Evolutionary conservation across 2,888 invertebrate genomes (phyloP), one percentile per base, ranked within the genome.

Genomic region (Crematogaster levior): DNA sequence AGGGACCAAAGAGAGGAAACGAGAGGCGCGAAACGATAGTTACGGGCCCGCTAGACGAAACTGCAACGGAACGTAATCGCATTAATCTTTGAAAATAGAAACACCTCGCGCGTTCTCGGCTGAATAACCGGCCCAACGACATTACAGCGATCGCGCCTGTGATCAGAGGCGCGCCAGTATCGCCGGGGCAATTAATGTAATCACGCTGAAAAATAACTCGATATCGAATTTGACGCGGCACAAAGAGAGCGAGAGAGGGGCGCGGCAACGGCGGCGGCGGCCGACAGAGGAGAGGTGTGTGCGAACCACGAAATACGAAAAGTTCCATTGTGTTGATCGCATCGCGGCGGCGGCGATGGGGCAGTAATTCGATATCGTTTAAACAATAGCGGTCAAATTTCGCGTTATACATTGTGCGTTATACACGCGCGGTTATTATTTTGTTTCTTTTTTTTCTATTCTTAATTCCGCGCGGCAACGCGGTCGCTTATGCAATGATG

Each of bases 201-300:
- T 89, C 84, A 88, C 85, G 86, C 66, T 86, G 86, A 89, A 89
- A 89, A 88, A 88, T 90, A 88, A 89, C 85, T 85, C 84, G 88
- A 84, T 86, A 88, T 86, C 86, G 86, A 88, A 88, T 87, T 90
- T 88, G 84, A 85, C 85, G 84, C 82, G 74, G 60, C 84, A 86
- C 86, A 82, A 84, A 84, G 85, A 81, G 87, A 77, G 60, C 66
- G 80, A 21, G 51, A 21, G 66, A 51, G 70, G 43, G 2, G 37
- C 46, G 58, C 27, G 73, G 46, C 58, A 63, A 53, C 60, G 48
- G 40, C 27, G 37, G 72, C n/a, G 48, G 34, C 43, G 63, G 30
- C 12, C 51, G 68, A 12, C 48, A 75, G 74, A 37, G 73, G 40
- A n/a, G 58, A 34, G 56, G 66, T 61, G 30, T 51, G 82, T 65